A percentile compares a stretch with the other conserved stretches of the same genome.
Conservation (phyloP, 2,113 vertebrate genomes). For the Geococcyx californianus region DNA sequence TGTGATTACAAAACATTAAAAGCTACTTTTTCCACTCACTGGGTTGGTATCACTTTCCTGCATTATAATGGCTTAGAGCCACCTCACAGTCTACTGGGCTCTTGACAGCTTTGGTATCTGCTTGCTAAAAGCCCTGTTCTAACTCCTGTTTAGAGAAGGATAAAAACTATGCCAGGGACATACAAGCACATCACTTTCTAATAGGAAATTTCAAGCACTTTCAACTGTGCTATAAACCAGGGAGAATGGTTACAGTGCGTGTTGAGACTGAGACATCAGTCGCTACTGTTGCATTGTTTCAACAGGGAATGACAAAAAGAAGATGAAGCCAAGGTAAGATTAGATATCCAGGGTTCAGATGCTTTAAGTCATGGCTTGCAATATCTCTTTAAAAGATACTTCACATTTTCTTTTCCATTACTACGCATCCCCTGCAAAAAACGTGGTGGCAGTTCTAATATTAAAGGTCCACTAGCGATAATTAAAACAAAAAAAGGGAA, state of each 20-base stretch:
- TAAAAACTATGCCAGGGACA: background rate
- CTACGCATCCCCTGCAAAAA: background rate
- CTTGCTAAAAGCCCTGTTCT: background rate
- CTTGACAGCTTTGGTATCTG: rapidly evolving
- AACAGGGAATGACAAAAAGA: background rate
- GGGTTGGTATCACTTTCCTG: background rate
- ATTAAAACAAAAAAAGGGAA: background rate
- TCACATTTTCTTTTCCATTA: background rate
- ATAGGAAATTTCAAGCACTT: background rate
- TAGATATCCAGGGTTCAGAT: background rate
- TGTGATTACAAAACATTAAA: background rate
- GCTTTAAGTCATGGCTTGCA: background rate
- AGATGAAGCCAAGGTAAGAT: background rate
- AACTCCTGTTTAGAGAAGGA: background rate
- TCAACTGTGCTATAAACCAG: background rate
- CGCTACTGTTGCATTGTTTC: background rate
- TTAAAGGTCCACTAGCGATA: background rate
- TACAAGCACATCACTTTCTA: background rate
- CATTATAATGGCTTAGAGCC: background rate
- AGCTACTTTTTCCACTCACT: background rate
- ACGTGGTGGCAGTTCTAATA: background rate
- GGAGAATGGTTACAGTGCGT: background rate
- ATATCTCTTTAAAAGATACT: background rate
- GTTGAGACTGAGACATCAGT: background rate
- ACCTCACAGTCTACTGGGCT: background rate